Base-by-base conservation (phyloP, 1,140 invertebrate genomes). In the Halotydeus destructor region DNA sequence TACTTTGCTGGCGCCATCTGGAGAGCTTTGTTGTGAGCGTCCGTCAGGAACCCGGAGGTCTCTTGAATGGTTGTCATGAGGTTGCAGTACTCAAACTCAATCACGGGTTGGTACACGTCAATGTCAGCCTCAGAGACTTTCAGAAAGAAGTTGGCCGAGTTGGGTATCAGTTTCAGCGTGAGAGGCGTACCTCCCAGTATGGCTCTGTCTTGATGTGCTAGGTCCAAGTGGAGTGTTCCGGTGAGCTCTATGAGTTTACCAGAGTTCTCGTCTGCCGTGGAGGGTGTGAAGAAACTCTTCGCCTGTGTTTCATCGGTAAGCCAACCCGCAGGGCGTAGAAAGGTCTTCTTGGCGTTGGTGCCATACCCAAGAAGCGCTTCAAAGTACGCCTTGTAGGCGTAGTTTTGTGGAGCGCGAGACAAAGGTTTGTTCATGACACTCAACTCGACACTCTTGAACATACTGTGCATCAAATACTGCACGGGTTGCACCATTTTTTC, bases 381-480 rank as follows among this genome's bases (percentile, higher is more conserved):
- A 12, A 66, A 54, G 34, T 63, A 64, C 2, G 56, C 54, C 40
- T 56, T 41, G 47, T 60, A 64, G 11, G 55, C 52, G 50, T 65
- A 63, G 6, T 55, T 56, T 43, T 58, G 57, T 36, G 56, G 58
- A 16, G 56, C 50, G 0, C 57, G 53, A n/a, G 58, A 60, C 1
- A 64, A 47, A 22, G 60, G 47, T 52, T 59, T 62, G 49, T 63
- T 57, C 52, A 64, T 63, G 4, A 65, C 54, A 49, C 54, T 57
- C 11, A 63, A 47, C 45, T 59, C 54, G 0, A 61, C 46, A 41
- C 60, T 55, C 48, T 45, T 55, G 42, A 63, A 62, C 23, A 64
- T 44, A 16, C 54, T 57, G 49, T 60, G 55, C 25, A 61, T 5
- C 44, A 57, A 55, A 53, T 62, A 59, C 46, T 60, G 61, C 5